Conservation (phyloP, 1,140 invertebrate species). For the Drosophila pectinifera region DNA sequence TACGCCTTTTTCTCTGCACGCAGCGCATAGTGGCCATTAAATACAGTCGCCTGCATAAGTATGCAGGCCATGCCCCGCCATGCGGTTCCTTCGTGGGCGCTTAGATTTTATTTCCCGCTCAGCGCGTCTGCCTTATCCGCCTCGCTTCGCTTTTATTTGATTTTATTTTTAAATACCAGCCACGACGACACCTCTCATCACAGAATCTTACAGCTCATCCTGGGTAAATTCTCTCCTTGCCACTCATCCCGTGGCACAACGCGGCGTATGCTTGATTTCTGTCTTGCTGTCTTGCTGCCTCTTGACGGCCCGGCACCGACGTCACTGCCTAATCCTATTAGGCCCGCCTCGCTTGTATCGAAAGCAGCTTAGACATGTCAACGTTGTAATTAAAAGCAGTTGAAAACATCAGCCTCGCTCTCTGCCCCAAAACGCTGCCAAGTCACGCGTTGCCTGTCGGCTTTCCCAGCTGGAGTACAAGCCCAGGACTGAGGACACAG, state of each 20-base stretch:
- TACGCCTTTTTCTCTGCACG: slow-evolving; percentile 84
- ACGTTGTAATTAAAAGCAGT: slow-evolving; percentile 81
- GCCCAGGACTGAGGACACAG: neutral
- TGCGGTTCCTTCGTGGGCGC: slow-evolving; percentile 47
- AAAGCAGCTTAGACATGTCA: slow-evolving; percentile 81
- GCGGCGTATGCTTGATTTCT: slow-evolving; percentile 67
- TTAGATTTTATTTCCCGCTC: slow-evolving; percentile 64
- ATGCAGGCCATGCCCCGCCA: slow-evolving; percentile 58
- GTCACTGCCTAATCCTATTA: slow-evolving; percentile 72
- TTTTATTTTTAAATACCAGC: slow-evolving; percentile 60
- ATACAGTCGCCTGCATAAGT: slow-evolving; percentile 82
- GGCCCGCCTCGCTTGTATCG: slow-evolving; percentile 69
- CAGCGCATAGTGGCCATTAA: slow-evolving; percentile 81
- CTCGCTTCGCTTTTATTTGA: neutral
- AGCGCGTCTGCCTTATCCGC: slow-evolving; percentile 36
- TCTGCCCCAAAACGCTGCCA: slow-evolving; percentile 58
- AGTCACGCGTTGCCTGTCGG: slow-evolving; percentile 74
- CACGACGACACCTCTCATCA: slow-evolving; percentile 47
- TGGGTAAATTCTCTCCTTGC: slow-evolving; percentile 24
- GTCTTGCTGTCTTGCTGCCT: slow-evolving; percentile 20
- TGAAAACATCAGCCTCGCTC: slow-evolving; percentile 65
- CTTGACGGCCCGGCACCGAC: slow-evolving; percentile 50
- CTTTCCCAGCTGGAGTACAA: slow-evolving; percentile 43
- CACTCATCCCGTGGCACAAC: slow-evolving; percentile 21
- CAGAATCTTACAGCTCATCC: slow-evolving; percentile 11